phyloP scores from a whole-genome alignment of 2,113 vertebrate species.

The Empidonax traillii region DNA sequence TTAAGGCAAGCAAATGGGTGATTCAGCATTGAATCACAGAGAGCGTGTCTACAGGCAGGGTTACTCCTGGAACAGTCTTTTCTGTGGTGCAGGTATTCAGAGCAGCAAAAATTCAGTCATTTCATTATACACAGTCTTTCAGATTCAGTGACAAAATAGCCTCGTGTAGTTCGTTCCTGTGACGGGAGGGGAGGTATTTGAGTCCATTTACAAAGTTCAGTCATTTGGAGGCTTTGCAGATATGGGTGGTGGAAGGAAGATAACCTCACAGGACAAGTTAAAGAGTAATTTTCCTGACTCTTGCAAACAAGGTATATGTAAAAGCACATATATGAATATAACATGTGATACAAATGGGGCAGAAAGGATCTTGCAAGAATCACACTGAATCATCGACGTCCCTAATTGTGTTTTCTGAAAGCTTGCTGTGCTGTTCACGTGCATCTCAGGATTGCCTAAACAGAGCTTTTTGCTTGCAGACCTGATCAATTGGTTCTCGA shows the following conservation, averaged over 20 bases:
- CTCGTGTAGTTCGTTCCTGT: neutral
- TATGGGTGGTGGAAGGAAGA: neutral
- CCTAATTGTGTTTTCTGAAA: neutral
- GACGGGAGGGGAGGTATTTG: neutral
- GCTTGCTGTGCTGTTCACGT: neutral
- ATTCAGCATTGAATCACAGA: neutral
- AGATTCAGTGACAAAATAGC: neutral
- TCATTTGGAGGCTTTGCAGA: neutral
- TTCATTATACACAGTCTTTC: neutral
- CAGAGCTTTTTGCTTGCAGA: slow-evolving; percentile 42
- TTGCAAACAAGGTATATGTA: neutral
- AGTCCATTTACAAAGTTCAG: neutral
- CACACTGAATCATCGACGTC: neutral
- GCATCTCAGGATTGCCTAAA: neutral
- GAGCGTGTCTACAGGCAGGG: neutral
- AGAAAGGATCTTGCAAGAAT: neutral
- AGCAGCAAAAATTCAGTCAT: neutral
- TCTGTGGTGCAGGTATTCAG: neutral
- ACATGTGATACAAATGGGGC: neutral
- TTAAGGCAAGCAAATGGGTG: neutral
- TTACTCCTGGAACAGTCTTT: neutral
- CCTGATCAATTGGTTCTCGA: slow-evolving; percentile 61
- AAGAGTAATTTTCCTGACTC: neutral
- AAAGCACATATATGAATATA: neutral
- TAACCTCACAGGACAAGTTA: too few species aligned